Evolutionary conservation across 2,888 invertebrate genomes (phyloP).

Genomic region (Diplolepis rosae): DNA sequence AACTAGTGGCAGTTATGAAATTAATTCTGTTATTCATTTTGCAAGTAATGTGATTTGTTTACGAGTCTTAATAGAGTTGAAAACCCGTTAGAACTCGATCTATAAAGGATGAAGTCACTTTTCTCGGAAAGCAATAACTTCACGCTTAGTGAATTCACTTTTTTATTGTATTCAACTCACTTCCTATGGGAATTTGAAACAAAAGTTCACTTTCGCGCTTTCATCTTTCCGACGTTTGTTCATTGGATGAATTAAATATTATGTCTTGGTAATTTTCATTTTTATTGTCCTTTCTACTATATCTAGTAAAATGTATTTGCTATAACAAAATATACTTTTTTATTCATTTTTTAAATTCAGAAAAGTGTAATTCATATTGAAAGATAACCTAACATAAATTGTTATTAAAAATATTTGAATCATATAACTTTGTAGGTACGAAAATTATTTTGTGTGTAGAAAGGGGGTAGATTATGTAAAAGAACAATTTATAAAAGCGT

Average conservation of each 20-base stretch:
- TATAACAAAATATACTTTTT: no score
- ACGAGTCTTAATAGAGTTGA: no score
- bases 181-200: not conserved
- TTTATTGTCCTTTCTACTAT: not conserved
- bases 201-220: not conserved
- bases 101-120: not conserved
- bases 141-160: not conserved
- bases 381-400: no score
- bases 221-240: not conserved
- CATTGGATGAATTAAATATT: not conserved
- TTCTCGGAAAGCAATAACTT: not conserved
- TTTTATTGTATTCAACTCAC: not conserved
- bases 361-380: no score
- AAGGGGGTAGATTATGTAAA: conserved; percentile 38
- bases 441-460: not conserved
- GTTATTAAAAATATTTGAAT: not conserved
- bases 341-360: no score
- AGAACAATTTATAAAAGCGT: conserved; percentile 54
- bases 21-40: not conserved
- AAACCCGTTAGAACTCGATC: not conserved
- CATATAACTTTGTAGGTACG: not conserved
- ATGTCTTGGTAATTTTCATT: not conserved
- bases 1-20: no score
- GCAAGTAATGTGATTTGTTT: not conserved
- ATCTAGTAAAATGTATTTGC: no score